A percentile compares a stretch with the other conserved stretches of the same genome.
Evolutionary conservation across 2,113 vertebrate species (phyloP).

Genomic region (Tenrec ecaudatus): DNA sequence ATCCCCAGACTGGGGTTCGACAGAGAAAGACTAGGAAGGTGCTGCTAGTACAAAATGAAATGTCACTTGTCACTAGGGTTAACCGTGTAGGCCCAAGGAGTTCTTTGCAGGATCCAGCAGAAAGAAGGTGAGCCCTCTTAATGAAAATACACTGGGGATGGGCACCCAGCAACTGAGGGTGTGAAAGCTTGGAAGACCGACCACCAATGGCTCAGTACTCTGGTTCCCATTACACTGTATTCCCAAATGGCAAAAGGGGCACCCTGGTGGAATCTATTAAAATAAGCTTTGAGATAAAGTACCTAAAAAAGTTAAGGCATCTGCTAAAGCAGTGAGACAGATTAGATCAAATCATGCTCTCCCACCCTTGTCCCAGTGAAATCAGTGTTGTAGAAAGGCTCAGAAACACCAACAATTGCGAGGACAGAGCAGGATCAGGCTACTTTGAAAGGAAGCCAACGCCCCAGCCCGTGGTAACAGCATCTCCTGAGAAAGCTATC

Average conservation of each 20-base stretch:
- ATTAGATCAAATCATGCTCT: not conserved
- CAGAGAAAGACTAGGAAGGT: not conserved
- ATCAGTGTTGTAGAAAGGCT: not conserved
- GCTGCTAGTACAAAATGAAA: not conserved
- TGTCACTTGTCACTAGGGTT: not conserved
- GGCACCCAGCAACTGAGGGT: slow-evolving; percentile 71
- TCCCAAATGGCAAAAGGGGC: not conserved
- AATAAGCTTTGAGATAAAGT: not conserved
- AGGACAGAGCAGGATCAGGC: not conserved
- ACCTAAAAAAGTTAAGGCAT: not conserved
- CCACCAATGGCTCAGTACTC: not conserved
- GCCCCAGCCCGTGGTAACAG: too few species aligned
- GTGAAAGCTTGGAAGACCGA: slow-evolving; percentile 53
- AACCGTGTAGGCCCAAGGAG: slow-evolving; percentile 70
- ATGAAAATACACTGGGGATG: slow-evolving; percentile 39
- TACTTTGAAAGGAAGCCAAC: not conserved
- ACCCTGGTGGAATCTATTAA: not conserved
- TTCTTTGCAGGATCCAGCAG: slow-evolving; percentile 65
- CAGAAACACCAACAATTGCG: not conserved
- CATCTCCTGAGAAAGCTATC: not conserved
- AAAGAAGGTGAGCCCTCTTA: slow-evolving; percentile 33
- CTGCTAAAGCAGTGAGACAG: not conserved
- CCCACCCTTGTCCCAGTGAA: not conserved
- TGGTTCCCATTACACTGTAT: not conserved
- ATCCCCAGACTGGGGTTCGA: not conserved